Base-by-base conservation (phyloP, 1,140 invertebrate species). In the Drosophila truncata region DNA sequence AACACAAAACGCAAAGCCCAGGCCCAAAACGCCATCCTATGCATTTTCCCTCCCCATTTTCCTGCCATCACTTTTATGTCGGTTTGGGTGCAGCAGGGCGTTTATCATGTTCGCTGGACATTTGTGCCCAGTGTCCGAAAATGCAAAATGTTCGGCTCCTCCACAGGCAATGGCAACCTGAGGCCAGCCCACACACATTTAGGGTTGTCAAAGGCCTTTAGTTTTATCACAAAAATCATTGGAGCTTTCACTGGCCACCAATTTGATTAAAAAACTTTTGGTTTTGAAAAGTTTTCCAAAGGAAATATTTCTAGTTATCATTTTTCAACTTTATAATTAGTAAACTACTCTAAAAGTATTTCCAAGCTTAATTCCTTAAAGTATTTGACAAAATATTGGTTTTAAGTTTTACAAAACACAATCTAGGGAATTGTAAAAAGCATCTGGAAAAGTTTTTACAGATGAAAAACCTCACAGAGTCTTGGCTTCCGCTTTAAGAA, bases 71-170 rank as follows among this genome's bases (percentile, higher is more conserved):
- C 20, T 72, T 72, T 71, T 47, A 47, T 83, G 81, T 83, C 81
- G 81, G 72, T 80, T 67, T 65, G 77, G 83, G 49, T 85, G 82
- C 82, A 70, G 54, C 42, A 44, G 49, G 73, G 64, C 73, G 67
- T 84, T 76, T 71, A 78, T 86, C 82, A 82, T 82, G 49, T 84
- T 69, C 49, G 41, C 60, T 78, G 79, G 58, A 74, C 60, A 71
- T 65, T 58, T 71, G 69, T 46, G 41, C 33, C 33, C 50, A 58
- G 42, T 66, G 50, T 71, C 69, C 52, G 20, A 72, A 72, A 73
- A 72, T 72, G 69, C 69, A 72, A 59, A 72, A 71, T 46, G 69
- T 6, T 49, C 35, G 33, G 35, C 66, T 49, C 66, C 69, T 41
- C 66, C 66, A 54, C 69, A 60, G 69, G 69, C 69, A 14, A 20